Evolutionary conservation across 2,797 vertebrate genomes (phyloP).

Genomic region (Benthosema pterotum): DNA sequence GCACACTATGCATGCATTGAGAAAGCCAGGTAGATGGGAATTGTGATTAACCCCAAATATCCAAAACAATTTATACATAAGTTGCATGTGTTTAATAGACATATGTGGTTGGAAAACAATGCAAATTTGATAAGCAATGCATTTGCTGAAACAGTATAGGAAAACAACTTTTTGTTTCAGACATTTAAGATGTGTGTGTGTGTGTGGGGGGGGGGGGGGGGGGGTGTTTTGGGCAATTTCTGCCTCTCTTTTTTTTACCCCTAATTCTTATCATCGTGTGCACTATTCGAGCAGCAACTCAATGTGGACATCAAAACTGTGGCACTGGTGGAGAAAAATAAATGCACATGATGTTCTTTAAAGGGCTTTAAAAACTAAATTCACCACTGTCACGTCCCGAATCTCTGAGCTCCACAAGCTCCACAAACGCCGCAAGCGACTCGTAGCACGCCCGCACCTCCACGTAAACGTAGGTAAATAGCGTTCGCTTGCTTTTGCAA

Average conservation of each 20-base stretch:
- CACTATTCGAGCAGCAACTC: slow-evolving; percentile 21
- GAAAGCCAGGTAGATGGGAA: slow-evolving; percentile 43
- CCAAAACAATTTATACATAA: slow-evolving; percentile 23
- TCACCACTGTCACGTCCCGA: slow-evolving; percentile 74
- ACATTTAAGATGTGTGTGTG: no score
- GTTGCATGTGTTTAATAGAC: slow-evolving; percentile 29
- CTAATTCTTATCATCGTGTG: slow-evolving; percentile 13
- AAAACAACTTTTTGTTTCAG: slow-evolving; percentile 62
- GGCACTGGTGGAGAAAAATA: slow-evolving; percentile 50
- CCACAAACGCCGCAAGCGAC: slow-evolving; percentile 51
- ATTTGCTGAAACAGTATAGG: slow-evolving; percentile 8
- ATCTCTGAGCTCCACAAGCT: slow-evolving; percentile 31
- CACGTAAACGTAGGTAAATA: slow-evolving; percentile 51
- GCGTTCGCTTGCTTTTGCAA: no score
- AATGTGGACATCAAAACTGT: slow-evolving; percentile 47
- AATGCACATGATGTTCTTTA: slow-evolving; percentile 56
- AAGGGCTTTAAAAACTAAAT: slow-evolving; percentile 59
- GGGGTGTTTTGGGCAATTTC: background rate
- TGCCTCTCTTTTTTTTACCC: no score
- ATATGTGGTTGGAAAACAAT: slow-evolving; percentile 8
- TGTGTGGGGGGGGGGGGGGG: no score
- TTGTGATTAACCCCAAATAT: slow-evolving; percentile 17
- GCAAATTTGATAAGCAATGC: slow-evolving; percentile 9
- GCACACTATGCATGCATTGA: slow-evolving; percentile 51
- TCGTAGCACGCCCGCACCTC: slow-evolving; percentile 75